These are phyloP conservation scores for Nymphalis c-album DNA, from an alignment of 2,888 invertebrate genomes.

Conservation along the genomic window DNA sequence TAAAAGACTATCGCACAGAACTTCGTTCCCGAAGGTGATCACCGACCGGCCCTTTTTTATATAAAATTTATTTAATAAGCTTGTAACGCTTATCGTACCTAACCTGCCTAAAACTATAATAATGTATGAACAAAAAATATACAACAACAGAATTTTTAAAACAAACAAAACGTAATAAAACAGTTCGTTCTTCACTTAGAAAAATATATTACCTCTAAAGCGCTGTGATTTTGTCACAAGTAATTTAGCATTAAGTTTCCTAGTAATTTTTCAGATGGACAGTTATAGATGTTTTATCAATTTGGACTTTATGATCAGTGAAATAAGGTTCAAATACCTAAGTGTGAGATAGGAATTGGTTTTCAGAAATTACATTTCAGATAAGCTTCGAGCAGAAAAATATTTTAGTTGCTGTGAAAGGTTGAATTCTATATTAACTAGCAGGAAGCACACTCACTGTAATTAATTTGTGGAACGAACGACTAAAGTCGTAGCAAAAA, in stretches of 20 bases:
- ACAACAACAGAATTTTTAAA: background rate
- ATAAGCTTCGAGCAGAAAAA: background rate
- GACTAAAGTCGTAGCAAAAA: background rate
- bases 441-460: constrained; percentile 6
- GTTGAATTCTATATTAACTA: constrained; percentile 10
- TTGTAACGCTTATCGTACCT: too few species aligned
- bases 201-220: background rate
- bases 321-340: background rate
- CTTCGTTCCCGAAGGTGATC: too few species aligned
- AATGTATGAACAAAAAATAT: too few species aligned
- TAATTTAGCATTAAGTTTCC: constrained; percentile 2
- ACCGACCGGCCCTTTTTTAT: too few species aligned
- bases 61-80: too few species aligned
- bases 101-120: too few species aligned
- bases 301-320: background rate
- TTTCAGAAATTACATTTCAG: constrained; percentile 7
- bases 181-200: background rate
- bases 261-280: constrained; percentile 2
- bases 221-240: background rate
- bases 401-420: constrained; percentile 4
- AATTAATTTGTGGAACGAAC: constrained; percentile 6
- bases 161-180: background rate
- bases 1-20: too few species aligned
- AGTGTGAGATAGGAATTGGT: background rate
- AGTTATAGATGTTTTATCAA: background rate